Evolutionary conservation across 2,888 invertebrate genomes (phyloP), one percentile per base, ranked within the genome.

Genomic region (Brachylomia viminalis): DNA sequence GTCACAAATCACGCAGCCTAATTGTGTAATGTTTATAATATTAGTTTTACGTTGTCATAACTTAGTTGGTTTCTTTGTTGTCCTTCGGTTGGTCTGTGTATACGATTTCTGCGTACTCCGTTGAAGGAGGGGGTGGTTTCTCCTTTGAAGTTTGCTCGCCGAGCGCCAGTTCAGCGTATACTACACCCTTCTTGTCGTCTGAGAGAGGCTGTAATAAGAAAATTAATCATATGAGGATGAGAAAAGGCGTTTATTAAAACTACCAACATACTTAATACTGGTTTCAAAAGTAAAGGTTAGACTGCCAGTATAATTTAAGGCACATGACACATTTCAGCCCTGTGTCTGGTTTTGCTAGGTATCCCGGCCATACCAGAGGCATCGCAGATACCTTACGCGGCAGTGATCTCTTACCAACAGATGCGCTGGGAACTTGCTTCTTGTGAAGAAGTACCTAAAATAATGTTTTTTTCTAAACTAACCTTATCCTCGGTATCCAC

Each of bases 51-150:
- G 33, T 66, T 68, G n/a, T 33, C 7, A 47, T 61, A 68, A 74
- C 42, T 45, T 84, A 84, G 52, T 84, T 84, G 23, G 73, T 79
- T 83, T 95, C 95, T 79, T 95, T 95, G 7, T 86, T 90, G 13
- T 95, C 95, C 69, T 95, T 95, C 45, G 93, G 92, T 56, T 97
- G 97, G 81, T 97, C 97, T 0, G 97, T 97, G 94, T 98, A 98
- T 0, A 98, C 97, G 75, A 98, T 98, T 93, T 98, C 98, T 0
- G 98, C 98, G 92, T 98, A 98, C 84, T 97, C 98, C 2, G 98
- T 97, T 66, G 93, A 91, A 89, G 94, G 97, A 1, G 95, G 95
- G 0, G 94, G 93, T 0, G 96, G 96, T 65, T 95, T 95, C 17
- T 95, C 95, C 0, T 90, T 88, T 0, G 91, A 88, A 0, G 92